Conservation (phyloP, 2,888 invertebrate species). For the Eurois occulta region DNA sequence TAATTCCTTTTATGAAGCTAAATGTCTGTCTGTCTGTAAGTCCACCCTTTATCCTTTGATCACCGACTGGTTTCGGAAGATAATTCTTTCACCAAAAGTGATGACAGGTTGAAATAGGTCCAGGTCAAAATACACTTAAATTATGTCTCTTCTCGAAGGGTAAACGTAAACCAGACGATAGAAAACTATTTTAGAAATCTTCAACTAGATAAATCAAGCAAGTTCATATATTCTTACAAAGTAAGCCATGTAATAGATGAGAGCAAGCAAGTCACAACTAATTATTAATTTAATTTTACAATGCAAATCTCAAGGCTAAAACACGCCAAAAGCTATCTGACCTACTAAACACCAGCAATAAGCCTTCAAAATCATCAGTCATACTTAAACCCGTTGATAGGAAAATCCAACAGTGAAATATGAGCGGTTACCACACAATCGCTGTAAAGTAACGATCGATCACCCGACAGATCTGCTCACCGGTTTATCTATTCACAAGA, state of each 20-base stretch:
- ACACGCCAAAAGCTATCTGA: constrained; percentile 11
- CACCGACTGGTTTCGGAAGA: constrained; percentile 6
- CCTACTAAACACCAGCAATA: constrained; percentile 26
- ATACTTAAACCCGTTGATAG: constrained; percentile 52
- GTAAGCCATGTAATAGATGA: not conserved
- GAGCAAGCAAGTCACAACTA: not conserved
- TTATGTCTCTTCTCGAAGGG: not conserved
- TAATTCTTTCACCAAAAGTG: constrained; percentile 6
- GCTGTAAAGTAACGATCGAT: constrained; percentile 51
- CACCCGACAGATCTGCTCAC: constrained; percentile 34
- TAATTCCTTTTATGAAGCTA: constrained; percentile 44
- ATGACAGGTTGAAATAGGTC: constrained; percentile 21
- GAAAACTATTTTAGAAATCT: not conserved
- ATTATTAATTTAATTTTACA: constrained; percentile 2
- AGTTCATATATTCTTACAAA: not conserved
- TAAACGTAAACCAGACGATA: too few relatives aligned
- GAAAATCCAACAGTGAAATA: constrained; percentile 55
- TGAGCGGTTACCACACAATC: constrained; percentile 58
- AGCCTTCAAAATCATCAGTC: constrained; percentile 47
- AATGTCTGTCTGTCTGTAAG: constrained; percentile 22
- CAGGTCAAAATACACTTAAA: not conserved
- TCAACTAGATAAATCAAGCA: not conserved
- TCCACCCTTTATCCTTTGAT: constrained; percentile 39
- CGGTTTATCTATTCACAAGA: constrained; percentile 48
- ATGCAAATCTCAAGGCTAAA: not conserved